A percentile compares a stretch with the other conserved stretches of the same genome.
Evolutionary conservation across 2,888 invertebrate species (phyloP).

Genomic region (Apodemia zela): DNA sequence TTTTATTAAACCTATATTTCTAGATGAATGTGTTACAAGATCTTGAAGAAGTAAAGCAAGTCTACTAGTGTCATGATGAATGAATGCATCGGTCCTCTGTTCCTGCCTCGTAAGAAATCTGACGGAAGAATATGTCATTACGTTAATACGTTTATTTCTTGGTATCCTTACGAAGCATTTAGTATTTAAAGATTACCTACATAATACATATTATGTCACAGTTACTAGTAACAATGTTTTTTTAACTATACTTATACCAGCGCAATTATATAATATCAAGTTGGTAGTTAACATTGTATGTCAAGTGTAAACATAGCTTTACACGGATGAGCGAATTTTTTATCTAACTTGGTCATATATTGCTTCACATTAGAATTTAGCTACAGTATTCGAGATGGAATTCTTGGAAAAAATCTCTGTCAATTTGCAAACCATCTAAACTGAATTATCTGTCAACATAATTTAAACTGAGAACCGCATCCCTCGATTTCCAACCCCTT

Average conservation of each 20-base stretch:
- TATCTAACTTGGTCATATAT: background rate
- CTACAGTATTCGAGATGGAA: background rate
- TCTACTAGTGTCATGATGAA: too few relatives aligned
- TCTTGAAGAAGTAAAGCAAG: too few relatives aligned
- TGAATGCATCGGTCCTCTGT: too few relatives aligned
- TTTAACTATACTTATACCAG: background rate
- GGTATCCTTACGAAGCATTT: too few relatives aligned
- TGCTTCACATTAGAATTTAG: background rate
- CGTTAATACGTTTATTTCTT: too few relatives aligned
- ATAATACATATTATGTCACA: background rate
- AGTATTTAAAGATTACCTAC: too few relatives aligned
- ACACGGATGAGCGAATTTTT: background rate
- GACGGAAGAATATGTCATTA: too few relatives aligned
- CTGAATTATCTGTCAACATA: background rate
- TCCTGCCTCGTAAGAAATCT: too few relatives aligned
- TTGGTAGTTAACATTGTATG: background rate
- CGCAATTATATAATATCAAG: background rate
- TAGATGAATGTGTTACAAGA: too few relatives aligned
- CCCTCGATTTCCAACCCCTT: too few relatives aligned
- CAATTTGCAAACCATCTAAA: background rate
- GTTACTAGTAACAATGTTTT: background rate
- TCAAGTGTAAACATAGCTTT: slow-evolving; percentile 11
- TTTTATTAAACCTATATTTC: too few relatives aligned
- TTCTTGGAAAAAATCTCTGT: background rate
- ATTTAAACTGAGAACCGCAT: background rate